A percentile compares a stretch with the other conserved stretches of the same genome.
Conservation (phyloP, 2,797 vertebrate species). For the Glossophaga mutica region DNA sequence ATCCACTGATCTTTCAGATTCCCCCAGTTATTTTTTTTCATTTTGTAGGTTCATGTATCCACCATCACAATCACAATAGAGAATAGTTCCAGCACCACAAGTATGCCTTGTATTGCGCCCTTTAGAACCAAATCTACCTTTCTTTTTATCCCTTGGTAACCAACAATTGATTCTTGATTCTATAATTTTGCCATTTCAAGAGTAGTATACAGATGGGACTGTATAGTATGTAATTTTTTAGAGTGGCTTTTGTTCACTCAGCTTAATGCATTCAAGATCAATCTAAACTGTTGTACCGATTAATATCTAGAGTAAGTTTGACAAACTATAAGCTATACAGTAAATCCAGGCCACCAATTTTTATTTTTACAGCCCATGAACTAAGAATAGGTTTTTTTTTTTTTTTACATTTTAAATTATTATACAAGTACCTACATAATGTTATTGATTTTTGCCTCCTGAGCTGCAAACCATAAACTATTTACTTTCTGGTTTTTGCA, state of each 20-base stretch:
- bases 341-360: not conserved
- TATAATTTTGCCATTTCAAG: constrained; percentile 6
- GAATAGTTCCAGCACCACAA: not conserved
- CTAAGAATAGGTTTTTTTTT: not conserved
- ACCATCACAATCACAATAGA: not conserved
- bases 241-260: not conserved
- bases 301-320: not conserved
- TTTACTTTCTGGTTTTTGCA: not conserved
- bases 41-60: not conserved
- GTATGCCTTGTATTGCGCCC: not conserved
- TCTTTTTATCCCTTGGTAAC: not conserved
- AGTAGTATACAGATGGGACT: not conserved
- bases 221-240: not conserved
- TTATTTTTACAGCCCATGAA: not conserved
- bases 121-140: not conserved
- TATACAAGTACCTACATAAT: not conserved
- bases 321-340: not conserved
- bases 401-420: not conserved
- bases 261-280: not conserved
- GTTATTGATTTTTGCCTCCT: not conserved
- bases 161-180: not conserved
- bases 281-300: not conserved
- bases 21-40: not conserved
- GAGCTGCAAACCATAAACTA: not conserved
- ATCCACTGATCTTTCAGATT: not conserved